phyloP scores from a whole-genome alignment of 1,140 invertebrate species.

The Dendrolimus punctatus region DNA sequence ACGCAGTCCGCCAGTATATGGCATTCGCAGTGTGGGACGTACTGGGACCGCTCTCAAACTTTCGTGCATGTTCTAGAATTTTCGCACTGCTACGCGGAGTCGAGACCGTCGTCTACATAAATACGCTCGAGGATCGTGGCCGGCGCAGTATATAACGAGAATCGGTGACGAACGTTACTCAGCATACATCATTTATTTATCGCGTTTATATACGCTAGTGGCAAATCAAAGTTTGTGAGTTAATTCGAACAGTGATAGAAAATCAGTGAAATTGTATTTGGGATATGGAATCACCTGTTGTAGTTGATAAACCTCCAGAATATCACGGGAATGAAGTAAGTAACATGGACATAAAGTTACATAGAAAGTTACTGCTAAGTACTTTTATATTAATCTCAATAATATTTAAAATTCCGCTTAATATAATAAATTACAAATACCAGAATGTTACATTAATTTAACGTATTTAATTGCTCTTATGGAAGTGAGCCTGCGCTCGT shows the following conservation, averaged over 20 bases:
- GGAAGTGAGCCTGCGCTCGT: too few relatives aligned
- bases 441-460: too few relatives aligned
- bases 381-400: too few relatives aligned
- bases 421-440: too few relatives aligned
- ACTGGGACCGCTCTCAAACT: constrained; percentile 1
- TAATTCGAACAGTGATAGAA: constrained; percentile 40
- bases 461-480: too few relatives aligned
- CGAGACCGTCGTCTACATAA: constrained; percentile 30
- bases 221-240: constrained; percentile 41
- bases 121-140: constrained; percentile 22
- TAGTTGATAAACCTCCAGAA: constrained; percentile 61
- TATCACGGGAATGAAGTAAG: constrained; percentile 57
- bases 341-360: neutral
- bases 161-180: constrained; percentile 28
- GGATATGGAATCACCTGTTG: constrained; percentile 61
- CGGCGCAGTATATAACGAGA: constrained; percentile 48
- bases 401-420: too few relatives aligned
- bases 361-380: too few relatives aligned
- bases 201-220: constrained; percentile 27
- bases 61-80: constrained; percentile 34
- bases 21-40: neutral
- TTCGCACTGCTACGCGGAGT: constrained; percentile 9
- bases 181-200: constrained; percentile 15
- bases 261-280: constrained; percentile 15
- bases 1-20: too few relatives aligned